These are phyloP conservation scores for Aphodius sticticus DNA, from an alignment of 2,888 invertebrate species.

Conservation along the genomic window DNA sequence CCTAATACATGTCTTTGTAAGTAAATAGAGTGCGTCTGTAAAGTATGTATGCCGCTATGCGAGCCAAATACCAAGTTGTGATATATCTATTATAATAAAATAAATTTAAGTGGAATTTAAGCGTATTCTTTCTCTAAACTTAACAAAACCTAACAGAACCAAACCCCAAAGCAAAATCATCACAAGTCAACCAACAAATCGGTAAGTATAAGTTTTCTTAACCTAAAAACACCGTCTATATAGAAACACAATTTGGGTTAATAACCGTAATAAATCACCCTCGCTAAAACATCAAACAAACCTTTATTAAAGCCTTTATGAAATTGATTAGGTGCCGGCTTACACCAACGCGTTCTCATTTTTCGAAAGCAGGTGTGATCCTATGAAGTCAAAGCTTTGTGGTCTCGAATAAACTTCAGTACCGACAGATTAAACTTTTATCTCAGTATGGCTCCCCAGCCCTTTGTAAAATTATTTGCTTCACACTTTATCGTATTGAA, in stretches of 20 bases:
- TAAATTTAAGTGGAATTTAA: slow-evolving; percentile 50
- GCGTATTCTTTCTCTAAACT: slow-evolving; percentile 25
- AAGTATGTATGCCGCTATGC: slow-evolving; percentile 69
- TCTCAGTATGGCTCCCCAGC: background rate
- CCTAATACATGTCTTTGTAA: slow-evolving; percentile 58
- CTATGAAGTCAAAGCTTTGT: background rate
- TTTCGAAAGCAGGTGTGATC: background rate
- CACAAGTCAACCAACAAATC: background rate
- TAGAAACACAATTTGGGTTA: background rate
- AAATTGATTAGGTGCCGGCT: background rate
- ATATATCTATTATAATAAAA: slow-evolving; percentile 71
- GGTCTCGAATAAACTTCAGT: background rate
- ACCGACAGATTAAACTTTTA: background rate
- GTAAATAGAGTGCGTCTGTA: slow-evolving; percentile 53
- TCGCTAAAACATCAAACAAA: background rate
- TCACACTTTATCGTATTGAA: background rate
- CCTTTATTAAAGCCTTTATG: background rate
- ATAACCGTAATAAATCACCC: background rate
- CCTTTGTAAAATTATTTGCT: background rate
- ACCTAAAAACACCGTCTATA: background rate
- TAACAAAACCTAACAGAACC: background rate
- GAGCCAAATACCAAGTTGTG: slow-evolving; percentile 78
- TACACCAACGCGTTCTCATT: background rate
- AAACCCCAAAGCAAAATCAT: background rate
- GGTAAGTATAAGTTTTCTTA: background rate